A percentile compares a stretch with the other conserved stretches of the same genome.
These are phyloP conservation scores for Neomonachus schauinslandi DNA, from an alignment of 2,113 vertebrate genomes.

Conservation along the genomic window DNA sequence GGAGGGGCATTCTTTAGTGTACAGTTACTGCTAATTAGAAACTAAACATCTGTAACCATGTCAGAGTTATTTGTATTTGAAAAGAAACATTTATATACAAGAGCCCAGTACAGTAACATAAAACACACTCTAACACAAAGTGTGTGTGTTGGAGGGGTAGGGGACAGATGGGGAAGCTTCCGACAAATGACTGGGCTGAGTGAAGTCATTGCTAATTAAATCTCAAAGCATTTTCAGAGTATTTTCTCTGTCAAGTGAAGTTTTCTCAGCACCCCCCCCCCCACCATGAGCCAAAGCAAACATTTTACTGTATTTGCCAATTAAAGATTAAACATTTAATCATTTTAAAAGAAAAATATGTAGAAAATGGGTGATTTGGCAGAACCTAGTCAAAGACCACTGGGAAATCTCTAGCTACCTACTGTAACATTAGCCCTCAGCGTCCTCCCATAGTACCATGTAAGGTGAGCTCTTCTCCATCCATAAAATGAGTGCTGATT, in stretches of 20 bases:
- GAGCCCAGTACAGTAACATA: conserved; percentile 74
- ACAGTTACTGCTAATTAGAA: conserved; percentile 83
- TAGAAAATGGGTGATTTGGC: conserved; percentile 49
- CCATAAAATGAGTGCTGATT: neutral
- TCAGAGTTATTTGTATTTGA: conserved; percentile 80
- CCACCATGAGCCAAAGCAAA: neutral
- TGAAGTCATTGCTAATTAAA: conserved; percentile 74
- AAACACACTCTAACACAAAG: conserved; percentile 67
- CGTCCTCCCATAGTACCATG: neutral
- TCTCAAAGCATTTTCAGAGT: conserved; percentile 61
- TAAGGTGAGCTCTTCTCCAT: neutral
- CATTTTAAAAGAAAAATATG: neutral
- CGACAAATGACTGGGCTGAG: conserved; percentile 56
- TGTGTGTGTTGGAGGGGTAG: conserved; percentile 3
- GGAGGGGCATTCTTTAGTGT: conserved; percentile 75
- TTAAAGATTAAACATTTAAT: conserved; percentile 56
- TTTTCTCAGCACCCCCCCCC: neutral
- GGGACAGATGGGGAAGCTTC: conserved; percentile 32
- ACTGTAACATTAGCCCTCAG: neutral
- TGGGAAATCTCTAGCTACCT: neutral
- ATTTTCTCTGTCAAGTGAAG: neutral
- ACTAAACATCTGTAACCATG: conserved; percentile 79
- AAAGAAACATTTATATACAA: conserved; percentile 79
- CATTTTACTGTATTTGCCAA: conserved; percentile 47
- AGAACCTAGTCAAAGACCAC: neutral